A percentile compares a stretch with the other conserved stretches of the same genome.
These are phyloP conservation scores for Alcis repandata DNA, from an alignment of 2,888 invertebrate species.

Conservation along the genomic window DNA sequence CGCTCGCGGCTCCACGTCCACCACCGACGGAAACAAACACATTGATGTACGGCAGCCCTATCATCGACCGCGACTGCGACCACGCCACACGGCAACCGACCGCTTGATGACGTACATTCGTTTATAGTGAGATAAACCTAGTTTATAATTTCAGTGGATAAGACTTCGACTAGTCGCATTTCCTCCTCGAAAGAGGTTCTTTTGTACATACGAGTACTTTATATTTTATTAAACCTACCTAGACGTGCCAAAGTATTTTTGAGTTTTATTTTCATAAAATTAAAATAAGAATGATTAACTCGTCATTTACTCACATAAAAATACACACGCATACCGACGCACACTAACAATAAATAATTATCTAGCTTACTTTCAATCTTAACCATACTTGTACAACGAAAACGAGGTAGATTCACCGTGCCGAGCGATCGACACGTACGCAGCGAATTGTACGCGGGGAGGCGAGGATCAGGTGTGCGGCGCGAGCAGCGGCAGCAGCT, in stretches of 20 bases:
- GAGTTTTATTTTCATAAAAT: slow-evolving; percentile 40
- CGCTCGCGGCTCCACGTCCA: slow-evolving; percentile 49
- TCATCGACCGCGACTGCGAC: background rate
- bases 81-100: background rate
- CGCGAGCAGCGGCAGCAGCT: slow-evolving; percentile 93
- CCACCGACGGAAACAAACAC: slow-evolving; percentile 41
- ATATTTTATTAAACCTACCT: slow-evolving; percentile 48
- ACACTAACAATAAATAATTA: slow-evolving; percentile 78
- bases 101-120: slow-evolving; percentile 33
- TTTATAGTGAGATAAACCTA: slow-evolving; percentile 70
- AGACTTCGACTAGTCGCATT: slow-evolving; percentile 68
- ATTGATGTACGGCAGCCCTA: slow-evolving; percentile 5
- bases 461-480: slow-evolving; percentile 84
- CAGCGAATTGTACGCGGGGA: slow-evolving; percentile 55
- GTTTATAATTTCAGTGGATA: slow-evolving; percentile 58
- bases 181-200: slow-evolving; percentile 59
- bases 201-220: slow-evolving; percentile 53
- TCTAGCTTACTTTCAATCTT: slow-evolving; percentile 64
- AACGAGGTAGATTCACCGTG: slow-evolving; percentile 85
- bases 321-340: slow-evolving; percentile 12
- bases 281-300: slow-evolving; percentile 1
- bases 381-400: slow-evolving; percentile 77
- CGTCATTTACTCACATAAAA: slow-evolving; percentile 22
- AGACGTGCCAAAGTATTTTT: slow-evolving; percentile 57
- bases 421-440: slow-evolving; percentile 62